phyloP scores from a whole-genome alignment of 2,888 invertebrate species.

The Pristionchus exspectatus region DNA sequence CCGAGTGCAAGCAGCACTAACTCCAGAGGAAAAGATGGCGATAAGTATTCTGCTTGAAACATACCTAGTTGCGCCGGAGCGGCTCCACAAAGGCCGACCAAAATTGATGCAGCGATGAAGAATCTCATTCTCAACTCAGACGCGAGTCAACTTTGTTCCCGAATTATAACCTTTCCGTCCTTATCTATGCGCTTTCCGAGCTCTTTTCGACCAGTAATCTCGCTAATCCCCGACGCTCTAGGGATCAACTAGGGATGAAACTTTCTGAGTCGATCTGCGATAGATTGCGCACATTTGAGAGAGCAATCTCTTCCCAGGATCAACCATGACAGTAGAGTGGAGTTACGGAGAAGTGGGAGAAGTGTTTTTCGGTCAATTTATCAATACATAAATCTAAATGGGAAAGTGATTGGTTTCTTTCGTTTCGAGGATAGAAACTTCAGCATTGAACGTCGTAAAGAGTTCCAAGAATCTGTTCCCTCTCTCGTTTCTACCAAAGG shows the following conservation, averaged over 20 bases:
- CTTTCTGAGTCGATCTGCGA: no score
- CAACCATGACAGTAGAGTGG: no score
- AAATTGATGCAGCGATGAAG: background rate
- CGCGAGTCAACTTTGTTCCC: background rate
- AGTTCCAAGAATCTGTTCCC: no score
- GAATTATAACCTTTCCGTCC: background rate
- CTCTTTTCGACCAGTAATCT: background rate
- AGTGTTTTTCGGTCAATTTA: no score
- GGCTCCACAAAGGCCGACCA: background rate
- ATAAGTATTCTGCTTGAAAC: background rate
- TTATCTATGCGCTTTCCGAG: background rate
- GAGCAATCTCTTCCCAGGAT: no score
- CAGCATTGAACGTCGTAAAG: no score
- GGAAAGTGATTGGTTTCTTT: no score
- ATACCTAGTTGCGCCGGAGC: background rate
- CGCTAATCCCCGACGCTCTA: background rate
- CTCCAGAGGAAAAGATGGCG: background rate
- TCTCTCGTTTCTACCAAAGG: no score
- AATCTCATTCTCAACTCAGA: background rate
- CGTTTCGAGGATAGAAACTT: no score
- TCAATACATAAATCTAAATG: no score
- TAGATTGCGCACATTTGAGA: no score
- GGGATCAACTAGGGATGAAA: background rate
- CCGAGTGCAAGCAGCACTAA: background rate
- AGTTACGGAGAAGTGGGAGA: no score